phyloP scores from a whole-genome alignment of 2,888 invertebrate species.

The Sericinus montela region DNA sequence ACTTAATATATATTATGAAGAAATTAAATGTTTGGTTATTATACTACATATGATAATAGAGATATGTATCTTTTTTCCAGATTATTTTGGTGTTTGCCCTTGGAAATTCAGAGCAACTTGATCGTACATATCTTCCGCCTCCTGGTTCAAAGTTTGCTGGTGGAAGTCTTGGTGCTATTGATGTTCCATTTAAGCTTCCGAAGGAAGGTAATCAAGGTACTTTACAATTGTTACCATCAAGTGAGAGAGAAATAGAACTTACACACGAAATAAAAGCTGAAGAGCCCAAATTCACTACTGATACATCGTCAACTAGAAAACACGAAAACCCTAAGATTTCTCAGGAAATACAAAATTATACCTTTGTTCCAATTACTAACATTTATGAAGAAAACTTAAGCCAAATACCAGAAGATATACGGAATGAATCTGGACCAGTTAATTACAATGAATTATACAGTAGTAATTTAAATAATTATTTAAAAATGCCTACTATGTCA shows the following conservation, averaged over 20 bases:
- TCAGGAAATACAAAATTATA: background rate
- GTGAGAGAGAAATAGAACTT: too few species aligned
- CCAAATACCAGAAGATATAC: too few species aligned
- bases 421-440: too few species aligned
- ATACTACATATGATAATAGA: too few species aligned
- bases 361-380: too few species aligned
- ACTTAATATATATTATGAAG: too few species aligned
- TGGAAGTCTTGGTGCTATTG: slow-evolving; percentile 42
- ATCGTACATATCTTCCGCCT: slow-evolving; percentile 58
- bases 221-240: background rate
- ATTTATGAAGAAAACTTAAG: too few species aligned
- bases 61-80: slow-evolving; percentile 37
- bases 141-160: slow-evolving; percentile 51
- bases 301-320: background rate
- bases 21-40: too few species aligned
- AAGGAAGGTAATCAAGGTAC: background rate
- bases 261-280: background rate
- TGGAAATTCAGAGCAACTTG: slow-evolving; percentile 46
- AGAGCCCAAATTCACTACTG: background rate
- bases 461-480: too few species aligned
- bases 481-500: too few species aligned
- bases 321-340: background rate
- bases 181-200: slow-evolving; percentile 45
- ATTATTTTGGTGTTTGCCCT: slow-evolving; percentile 41
- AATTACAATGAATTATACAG: too few species aligned